Conservation (phyloP, 2,113 vertebrate species). For the Labeo rohita region DNA sequence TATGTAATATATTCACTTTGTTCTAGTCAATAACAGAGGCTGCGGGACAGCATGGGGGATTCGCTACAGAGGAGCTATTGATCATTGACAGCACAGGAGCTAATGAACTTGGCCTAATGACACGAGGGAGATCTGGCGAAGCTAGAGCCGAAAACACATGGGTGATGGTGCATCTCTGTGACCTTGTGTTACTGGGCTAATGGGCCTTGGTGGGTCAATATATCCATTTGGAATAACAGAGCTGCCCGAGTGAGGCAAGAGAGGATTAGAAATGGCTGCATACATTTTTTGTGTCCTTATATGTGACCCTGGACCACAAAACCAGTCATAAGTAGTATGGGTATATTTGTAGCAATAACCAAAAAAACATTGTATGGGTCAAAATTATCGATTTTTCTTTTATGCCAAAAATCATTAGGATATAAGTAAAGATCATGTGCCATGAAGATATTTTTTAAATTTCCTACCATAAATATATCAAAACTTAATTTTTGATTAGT, state of each 20-base stretch:
- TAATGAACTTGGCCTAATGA: slow-evolving; percentile 36
- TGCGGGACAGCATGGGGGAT: slow-evolving; percentile 54
- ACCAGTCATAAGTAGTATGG: no score
- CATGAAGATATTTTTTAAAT: no score
- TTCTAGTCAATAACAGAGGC: slow-evolving; percentile 61
- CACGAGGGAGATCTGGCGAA: slow-evolving; percentile 18
- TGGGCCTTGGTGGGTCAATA: slow-evolving; percentile 15
- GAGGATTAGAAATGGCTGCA: background rate
- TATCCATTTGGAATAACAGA: slow-evolving; percentile 19
- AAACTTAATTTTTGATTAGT: no score
- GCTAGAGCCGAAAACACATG: slow-evolving; percentile 7
- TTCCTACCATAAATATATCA: no score
- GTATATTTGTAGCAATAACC: no score
- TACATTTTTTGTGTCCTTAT: no score
- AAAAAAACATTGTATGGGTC: no score
- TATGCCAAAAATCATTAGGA: no score
- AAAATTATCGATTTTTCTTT: no score
- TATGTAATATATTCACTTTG: slow-evolving; percentile 78
- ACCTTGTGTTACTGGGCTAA: slow-evolving; percentile 32
- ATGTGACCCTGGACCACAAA: no score
- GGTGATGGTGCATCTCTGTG: slow-evolving; percentile 1
- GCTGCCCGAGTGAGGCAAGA: background rate
- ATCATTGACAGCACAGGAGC: slow-evolving; percentile 30
- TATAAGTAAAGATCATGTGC: no score
- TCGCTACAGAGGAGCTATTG: slow-evolving; percentile 56